Base-by-base conservation (phyloP, 2,113 vertebrate genomes). In the Callopanchax toddi region DNA sequence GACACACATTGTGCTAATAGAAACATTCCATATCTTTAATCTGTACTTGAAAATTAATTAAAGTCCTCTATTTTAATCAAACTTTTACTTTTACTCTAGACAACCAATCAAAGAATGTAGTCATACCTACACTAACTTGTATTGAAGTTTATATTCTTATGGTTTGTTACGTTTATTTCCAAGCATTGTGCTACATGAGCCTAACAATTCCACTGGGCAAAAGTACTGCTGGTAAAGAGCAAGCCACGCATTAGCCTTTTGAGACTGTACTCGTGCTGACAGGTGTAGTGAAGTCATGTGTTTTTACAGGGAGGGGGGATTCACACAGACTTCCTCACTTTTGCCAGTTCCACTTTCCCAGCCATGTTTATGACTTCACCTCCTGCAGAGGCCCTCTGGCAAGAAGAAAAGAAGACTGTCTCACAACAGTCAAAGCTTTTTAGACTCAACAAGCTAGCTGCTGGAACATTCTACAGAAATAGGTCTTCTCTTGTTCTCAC, bases 351-450 rank as follows among this genome's bases (percentile, higher is more conserved):
- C 71, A 85, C 68, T 74, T 83, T 89, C 77, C 76, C 83, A 87
- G 81, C 82, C 85, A 78, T 78, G 76, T 82, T 84, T 85, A 90
- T 92, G 91, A 92, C 85, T 86, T 92, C 91, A 92, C 83, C 87
- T 89, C 87, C 86, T 78, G 79, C 55, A 52, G 86, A 76, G 85
- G 69, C 82, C 87, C 78, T 87, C 60, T 17, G 84, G 81, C 78
- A 68, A 79, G 36, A 61, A 56, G 79, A 83, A 91, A 90, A 92
- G 87, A 89, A 84, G 84, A 55, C 74, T 23, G 80, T 74, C 72
- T 85, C 80, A 82, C 76, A 89, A 79, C 73, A 74, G 46, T 76
- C 76, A 67, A 44, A 78, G 76, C 61, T 39, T 74, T 74, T 81
- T 66, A 83, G 58, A 86, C 81, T 86, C 77, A 77, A 81, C 76